A percentile compares a stretch with the other conserved stretches of the same genome.
Evolutionary conservation across 2,797 vertebrate genomes (phyloP).

Genomic region (Crocidura indochinensis): DNA sequence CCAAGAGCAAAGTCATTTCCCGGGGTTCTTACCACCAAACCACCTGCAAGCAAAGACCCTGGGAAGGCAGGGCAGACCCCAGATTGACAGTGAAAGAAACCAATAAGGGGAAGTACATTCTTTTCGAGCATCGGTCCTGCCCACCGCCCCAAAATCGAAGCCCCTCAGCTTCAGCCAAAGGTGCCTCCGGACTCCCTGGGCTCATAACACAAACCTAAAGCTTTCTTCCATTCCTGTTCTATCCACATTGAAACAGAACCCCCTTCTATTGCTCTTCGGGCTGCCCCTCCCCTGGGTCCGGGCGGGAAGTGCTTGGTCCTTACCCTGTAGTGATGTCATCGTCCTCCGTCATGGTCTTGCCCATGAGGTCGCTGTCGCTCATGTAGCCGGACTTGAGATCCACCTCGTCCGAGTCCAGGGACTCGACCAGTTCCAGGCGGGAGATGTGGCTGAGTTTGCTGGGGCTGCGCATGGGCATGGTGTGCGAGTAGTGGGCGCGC

Average conservation of each 20-base stretch:
- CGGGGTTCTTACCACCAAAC: background rate
- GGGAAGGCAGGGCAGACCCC: background rate
- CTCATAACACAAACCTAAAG: too few species aligned
- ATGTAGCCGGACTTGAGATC: constrained; percentile 96
- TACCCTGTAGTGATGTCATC: constrained; percentile 97
- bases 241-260: too few species aligned
- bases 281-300: too few species aligned
- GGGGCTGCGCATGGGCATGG: constrained; percentile 96
- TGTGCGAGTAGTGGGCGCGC: constrained; percentile 95
- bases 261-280: too few species aligned
- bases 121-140: background rate
- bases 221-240: too few species aligned
- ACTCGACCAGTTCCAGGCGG: constrained; percentile 95
- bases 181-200: too few species aligned
- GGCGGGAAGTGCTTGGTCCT: constrained; percentile 75
- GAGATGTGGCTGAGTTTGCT: constrained; percentile 95
- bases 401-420: constrained; percentile 91
- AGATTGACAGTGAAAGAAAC: background rate
- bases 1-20: background rate
- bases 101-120: background rate
- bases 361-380: constrained; percentile 93
- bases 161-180: background rate
- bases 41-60: background rate
- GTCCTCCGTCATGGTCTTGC: constrained; percentile 96
- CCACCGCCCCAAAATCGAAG: background rate